Evolutionary conservation across 2,888 invertebrate species (phyloP).

Genomic region (Helleia helle): DNA sequence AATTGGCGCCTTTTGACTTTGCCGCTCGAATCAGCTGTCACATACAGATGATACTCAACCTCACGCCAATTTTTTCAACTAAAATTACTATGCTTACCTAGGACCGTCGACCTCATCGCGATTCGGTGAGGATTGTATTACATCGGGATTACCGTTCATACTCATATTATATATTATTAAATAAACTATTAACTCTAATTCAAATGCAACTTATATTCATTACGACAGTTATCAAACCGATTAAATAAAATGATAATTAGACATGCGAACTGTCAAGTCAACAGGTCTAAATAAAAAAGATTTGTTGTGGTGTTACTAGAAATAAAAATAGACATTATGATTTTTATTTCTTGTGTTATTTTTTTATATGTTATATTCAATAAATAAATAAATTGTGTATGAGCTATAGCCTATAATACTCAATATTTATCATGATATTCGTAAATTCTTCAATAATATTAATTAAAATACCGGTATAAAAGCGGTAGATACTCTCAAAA

Average conservation of each 20-base stretch:
- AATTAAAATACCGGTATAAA: too few species aligned
- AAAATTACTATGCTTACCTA: slow-evolving; percentile 41
- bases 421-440: too few species aligned
- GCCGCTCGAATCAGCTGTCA: slow-evolving; percentile 69
- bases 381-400: too few species aligned
- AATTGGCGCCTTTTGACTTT: slow-evolving; percentile 64
- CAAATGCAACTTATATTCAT: neutral
- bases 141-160: slow-evolving; percentile 35
- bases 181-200: slow-evolving; percentile 10
- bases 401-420: too few species aligned
- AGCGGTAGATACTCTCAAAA: too few species aligned
- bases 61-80: slow-evolving; percentile 20
- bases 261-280: neutral
- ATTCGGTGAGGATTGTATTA: slow-evolving; percentile 28
- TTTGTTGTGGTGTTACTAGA: neutral
- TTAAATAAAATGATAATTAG: neutral
- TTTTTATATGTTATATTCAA: too few species aligned
- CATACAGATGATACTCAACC: slow-evolving; percentile 25
- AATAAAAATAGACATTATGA: neutral
- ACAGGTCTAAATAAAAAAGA: too few species aligned
- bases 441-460: too few species aligned
- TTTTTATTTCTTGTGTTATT: too few species aligned
- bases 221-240: neutral
- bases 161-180: slow-evolving; percentile 33
- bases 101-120: slow-evolving; percentile 43